Evolutionary conservation across 1,140 invertebrate species (phyloP), one percentile per base, ranked within the genome.

Genomic region (Calliopsis andreniformis): DNA sequence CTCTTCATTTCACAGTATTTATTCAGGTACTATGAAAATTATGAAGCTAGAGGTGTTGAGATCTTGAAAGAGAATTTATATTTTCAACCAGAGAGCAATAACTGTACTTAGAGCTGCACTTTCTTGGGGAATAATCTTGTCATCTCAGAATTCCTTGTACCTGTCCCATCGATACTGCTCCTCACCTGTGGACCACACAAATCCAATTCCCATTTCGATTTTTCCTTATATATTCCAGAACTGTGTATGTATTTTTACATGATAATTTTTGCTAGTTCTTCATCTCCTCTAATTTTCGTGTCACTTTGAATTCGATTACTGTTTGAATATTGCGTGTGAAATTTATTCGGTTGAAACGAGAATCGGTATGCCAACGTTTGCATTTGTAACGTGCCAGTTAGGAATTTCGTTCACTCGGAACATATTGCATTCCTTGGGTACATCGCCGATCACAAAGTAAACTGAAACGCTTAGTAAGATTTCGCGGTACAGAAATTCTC

Each of bases 11-110:
- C n/a, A n/a, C n/a, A n/a, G 56, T 56, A 67, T 67, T 43, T 67
- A 47, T 35, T 66, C 35, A 23, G 28, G 8, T 23, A 28, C 47
- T 18, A 3, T 42, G 45, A 35, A 45, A 20, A 58, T 43, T 6
- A 42, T 28, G 5, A 35, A 43, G 23, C 39, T 14, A 30, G 25
- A 32, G 32, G 49, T 62, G 16, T n/a, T n/a, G 20, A 58, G 56
- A 75, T 75, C 71, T 58, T 63, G 30, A 45, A 45, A 56, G 30
- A 39, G 30, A 75, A 75, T 67, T 67, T 75, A 75, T 56, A 62
- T 67, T 75, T 67, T 35, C 62, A 47, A 20, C 51, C 18, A 47
- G 18, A 35, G 39, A 75, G 62, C 51, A 75, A 75, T 75, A 75
- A 75, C 42, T 49, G 67, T 67, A 47, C 39, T 39, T n/a, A 20